Base-by-base conservation (phyloP, 1,140 invertebrate species). In the Sitophilus oryzae region DNA sequence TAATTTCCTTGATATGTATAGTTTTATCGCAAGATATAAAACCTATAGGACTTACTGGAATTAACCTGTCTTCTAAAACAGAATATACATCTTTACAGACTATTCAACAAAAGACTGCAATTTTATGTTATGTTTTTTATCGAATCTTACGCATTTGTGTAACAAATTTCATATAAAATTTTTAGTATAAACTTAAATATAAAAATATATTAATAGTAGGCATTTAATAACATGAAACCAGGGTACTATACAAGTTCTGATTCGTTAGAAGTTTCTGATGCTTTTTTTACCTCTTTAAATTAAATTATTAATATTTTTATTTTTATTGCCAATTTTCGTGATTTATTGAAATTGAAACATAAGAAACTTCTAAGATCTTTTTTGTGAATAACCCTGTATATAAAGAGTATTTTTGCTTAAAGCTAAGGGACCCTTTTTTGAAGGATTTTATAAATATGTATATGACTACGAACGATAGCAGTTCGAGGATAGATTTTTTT, bases 111-210 rank as follows among this genome's bases (percentile, higher is more conserved):
- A n/a, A n/a, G n/a, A n/a, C n/a, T n/a, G n/a, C n/a, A n/a, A n/a
- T n/a, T n/a, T n/a, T n/a, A n/a, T n/a, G n/a, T n/a, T n/a, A n/a
- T n/a, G n/a, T n/a, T n/a, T n/a, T n/a, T n/a, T n/a, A n/a, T n/a
- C n/a, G n/a, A n/a, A n/a, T n/a, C n/a, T 42, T 19, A 42, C 40
- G 40, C 21, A 11, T 18, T 19, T 42, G 18, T 19, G 21, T 18
- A 42, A 1, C n/a, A 10, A 3, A 16, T 38, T 10, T n/a, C 21
- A 42, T 42, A 42, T 42, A 20, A 42, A 42, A 42, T 41, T 41
- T 41, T 41, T 4, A 42, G 14, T 42, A 20, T 2, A 42, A 42
- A 42, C 40, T 42, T 42, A 42, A 42, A 42, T 42, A 42, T 42
- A 42, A 42, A 42, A 42, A 42, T 42, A 20, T 42, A 42, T 18